Percentiles rank a stretch among this genome's conserved stretches.
Conservation (phyloP, 2,113 vertebrate genomes). For the Sinocyclocheilus rhinocerous region DNA sequence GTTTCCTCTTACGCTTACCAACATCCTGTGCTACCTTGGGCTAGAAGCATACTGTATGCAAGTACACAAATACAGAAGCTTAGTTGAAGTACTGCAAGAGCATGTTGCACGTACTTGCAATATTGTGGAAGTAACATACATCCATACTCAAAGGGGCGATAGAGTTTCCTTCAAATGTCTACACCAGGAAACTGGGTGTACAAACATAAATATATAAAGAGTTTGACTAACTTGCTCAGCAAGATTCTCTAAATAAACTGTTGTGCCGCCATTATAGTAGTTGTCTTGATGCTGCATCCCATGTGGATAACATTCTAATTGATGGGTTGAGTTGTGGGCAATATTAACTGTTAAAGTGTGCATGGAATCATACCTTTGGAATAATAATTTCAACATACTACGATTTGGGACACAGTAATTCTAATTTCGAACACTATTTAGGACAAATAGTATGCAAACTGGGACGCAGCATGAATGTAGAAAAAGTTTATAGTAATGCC, state of each 20-base stretch:
- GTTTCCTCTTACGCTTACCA: constrained; percentile 57
- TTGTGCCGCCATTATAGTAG: neutral
- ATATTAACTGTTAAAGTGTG: no score
- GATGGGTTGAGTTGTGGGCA: neutral
- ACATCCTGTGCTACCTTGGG: constrained; percentile 53
- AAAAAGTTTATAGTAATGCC: neutral
- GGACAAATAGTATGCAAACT: neutral
- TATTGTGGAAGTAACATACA: neutral
- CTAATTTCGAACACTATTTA: neutral
- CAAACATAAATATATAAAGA: neutral
- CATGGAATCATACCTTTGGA: no score
- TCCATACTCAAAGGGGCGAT: neutral
- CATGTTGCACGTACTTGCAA: neutral
- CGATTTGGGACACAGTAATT: neutral
- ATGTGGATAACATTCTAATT: no score
- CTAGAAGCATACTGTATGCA: neutral
- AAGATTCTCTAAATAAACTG: neutral
- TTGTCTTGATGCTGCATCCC: neutral
- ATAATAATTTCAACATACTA: neutral
- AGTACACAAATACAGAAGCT: neutral
- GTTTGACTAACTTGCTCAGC: neutral
- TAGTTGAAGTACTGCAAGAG: neutral
- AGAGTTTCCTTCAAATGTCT: neutral
- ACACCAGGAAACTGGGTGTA: neutral
- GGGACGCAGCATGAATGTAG: neutral